Evolutionary conservation across 2,888 invertebrate genomes (phyloP).

Genomic region (Spisula solida): DNA sequence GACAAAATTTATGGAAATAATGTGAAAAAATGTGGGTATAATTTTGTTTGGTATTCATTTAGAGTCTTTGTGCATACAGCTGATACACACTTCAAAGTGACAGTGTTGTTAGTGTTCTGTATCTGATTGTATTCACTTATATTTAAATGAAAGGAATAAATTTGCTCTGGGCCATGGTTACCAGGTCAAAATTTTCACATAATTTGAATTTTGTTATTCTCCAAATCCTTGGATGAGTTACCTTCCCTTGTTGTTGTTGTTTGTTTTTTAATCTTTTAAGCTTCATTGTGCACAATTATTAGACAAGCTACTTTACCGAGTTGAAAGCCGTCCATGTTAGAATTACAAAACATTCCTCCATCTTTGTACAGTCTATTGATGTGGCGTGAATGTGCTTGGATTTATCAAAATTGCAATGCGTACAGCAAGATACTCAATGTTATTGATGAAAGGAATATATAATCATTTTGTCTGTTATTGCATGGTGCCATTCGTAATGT

Average conservation of each 20-base stretch:
- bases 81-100: not conserved
- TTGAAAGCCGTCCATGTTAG: slow-evolving; percentile 20
- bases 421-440: too few relatives aligned
- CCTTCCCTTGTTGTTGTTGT: slow-evolving; percentile 34
- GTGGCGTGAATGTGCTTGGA: too few relatives aligned
- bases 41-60: not conserved
- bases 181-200: not conserved
- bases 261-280: not conserved
- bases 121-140: not conserved
- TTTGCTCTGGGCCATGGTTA: not conserved
- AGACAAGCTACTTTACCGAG: slow-evolving; percentile 24
- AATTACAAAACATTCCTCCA: not conserved
- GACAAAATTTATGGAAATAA: not conserved
- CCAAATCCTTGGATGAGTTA: slow-evolving; percentile 33
- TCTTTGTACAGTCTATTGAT: too few relatives aligned
- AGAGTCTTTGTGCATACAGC: not conserved
- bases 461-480: too few relatives aligned
- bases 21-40: not conserved
- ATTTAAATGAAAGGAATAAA: not conserved
- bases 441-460: too few relatives aligned
- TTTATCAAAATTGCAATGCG: too few relatives aligned
- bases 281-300: slow-evolving; percentile 21
- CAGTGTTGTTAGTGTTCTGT: not conserved
- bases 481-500: too few relatives aligned
- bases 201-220: not conserved